A percentile compares a stretch with the other conserved stretches of the same genome.
Conservation (phyloP, 1,140 invertebrate species). For the Galleria mellonella region DNA sequence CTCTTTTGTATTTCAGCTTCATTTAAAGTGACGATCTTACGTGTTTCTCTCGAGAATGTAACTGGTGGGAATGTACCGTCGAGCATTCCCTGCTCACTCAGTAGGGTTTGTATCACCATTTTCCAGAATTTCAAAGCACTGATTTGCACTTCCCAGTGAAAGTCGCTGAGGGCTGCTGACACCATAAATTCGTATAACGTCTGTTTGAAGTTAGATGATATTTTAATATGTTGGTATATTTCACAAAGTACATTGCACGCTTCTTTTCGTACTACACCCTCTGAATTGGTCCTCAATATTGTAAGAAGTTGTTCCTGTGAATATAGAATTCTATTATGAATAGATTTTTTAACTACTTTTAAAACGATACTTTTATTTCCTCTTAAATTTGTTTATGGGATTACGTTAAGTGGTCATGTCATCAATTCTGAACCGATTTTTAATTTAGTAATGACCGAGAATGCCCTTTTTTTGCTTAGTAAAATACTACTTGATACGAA, state of each 20-base stretch:
- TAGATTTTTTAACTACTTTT: too few species aligned
- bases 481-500: too few species aligned
- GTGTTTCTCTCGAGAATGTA: constrained; percentile 84
- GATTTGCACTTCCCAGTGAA: constrained; percentile 87
- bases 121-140: constrained; percentile 83
- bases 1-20: constrained; percentile 80
- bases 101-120: constrained; percentile 77
- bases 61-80: constrained; percentile 84
- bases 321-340: neutral
- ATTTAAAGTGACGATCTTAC: constrained; percentile 84
- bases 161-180: constrained; percentile 78
- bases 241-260: constrained; percentile 79
- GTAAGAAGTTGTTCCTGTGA: constrained; percentile 78
- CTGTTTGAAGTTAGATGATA: constrained; percentile 66
- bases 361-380: too few species aligned
- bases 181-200: constrained; percentile 76
- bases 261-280: constrained; percentile 84
- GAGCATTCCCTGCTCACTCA: constrained; percentile 85
- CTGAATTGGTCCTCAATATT: constrained; percentile 80
- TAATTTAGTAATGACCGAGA: too few species aligned
- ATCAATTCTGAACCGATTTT: too few species aligned
- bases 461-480: too few species aligned
- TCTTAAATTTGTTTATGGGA: too few species aligned
- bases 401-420: too few species aligned
- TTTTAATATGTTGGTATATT: constrained; percentile 79